Conservation (phyloP, 1,140 invertebrate genomes). For the Antheraea mylitta region DNA sequence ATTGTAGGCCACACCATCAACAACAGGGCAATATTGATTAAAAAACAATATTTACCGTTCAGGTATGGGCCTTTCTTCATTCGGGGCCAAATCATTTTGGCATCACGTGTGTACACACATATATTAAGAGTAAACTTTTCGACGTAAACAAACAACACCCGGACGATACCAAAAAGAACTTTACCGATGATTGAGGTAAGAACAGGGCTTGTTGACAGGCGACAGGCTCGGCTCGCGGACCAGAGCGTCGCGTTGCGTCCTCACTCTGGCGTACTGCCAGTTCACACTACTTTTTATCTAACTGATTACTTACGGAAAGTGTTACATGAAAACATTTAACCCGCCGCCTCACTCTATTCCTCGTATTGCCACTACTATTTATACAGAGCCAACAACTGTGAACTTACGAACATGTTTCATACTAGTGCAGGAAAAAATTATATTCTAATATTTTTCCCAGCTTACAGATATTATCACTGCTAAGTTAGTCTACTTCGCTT, state of each 20-base stretch:
- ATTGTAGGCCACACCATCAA: too few relatives aligned
- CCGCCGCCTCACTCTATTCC: background rate
- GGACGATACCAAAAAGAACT: background rate
- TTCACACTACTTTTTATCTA: slow-evolving; percentile 19
- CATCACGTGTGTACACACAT: background rate
- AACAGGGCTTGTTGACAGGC: background rate
- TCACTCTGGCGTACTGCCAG: slow-evolving; percentile 17
- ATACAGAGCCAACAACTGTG: background rate
- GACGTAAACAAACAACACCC: background rate
- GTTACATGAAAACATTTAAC: slow-evolving; percentile 20
- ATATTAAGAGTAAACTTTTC: background rate
- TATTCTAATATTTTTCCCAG: too few relatives aligned
- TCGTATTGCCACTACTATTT: background rate
- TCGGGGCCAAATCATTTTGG: too few relatives aligned
- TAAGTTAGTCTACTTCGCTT: too few relatives aligned
- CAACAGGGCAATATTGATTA: too few relatives aligned
- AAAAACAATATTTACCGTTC: too few relatives aligned
- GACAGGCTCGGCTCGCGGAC: background rate
- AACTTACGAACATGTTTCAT: too few relatives aligned
- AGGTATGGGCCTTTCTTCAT: too few relatives aligned
- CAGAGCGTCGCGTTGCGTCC: background rate
- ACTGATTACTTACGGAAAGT: slow-evolving; percentile 26
- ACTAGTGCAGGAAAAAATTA: too few relatives aligned
- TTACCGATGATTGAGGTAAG: background rate
- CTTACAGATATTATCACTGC: too few relatives aligned